These are phyloP conservation scores for Portevinia maculata DNA, from an alignment of 2,888 invertebrate species.

Conservation along the genomic window DNA sequence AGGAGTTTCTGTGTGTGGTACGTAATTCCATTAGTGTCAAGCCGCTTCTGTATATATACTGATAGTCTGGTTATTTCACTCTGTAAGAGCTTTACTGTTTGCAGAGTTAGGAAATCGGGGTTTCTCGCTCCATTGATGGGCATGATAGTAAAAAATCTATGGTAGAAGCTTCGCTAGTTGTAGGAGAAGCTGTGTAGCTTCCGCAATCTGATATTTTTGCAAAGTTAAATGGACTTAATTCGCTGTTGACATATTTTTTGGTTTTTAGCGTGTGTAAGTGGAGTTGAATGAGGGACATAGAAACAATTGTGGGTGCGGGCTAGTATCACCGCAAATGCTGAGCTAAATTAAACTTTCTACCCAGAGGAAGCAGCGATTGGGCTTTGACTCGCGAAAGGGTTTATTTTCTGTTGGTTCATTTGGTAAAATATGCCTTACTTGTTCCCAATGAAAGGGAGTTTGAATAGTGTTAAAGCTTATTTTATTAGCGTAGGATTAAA, in stretches of 20 bases:
- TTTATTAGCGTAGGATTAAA: background rate
- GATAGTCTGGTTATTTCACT: conserved; percentile 36
- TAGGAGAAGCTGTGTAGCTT: conserved; percentile 48
- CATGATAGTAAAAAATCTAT: conserved; percentile 23
- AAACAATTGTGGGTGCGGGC: background rate
- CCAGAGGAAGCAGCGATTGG: background rate
- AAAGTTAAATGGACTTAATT: conserved; percentile 72
- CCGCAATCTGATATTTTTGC: conserved; percentile 72
- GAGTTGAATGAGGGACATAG: background rate
- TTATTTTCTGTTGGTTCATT: conserved; percentile 2
- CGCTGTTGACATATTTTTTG: conserved; percentile 69
- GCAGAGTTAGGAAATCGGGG: conserved; percentile 37
- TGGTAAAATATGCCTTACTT: background rate
- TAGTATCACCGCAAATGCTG: conserved; percentile 39
- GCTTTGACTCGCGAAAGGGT: background rate
- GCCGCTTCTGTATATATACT: conserved; percentile 47
- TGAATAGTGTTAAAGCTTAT: background rate
- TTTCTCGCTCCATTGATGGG: conserved; percentile 19
- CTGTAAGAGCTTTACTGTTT: conserved; percentile 54
- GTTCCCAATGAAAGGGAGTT: conserved; percentile 6
- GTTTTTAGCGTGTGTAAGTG: conserved; percentile 27
- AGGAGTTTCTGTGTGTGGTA: conserved; percentile 56
- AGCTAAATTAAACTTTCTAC: conserved; percentile 45
- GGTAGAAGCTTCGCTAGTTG: conserved; percentile 3
- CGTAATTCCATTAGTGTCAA: conserved; percentile 71